Percentiles rank a stretch among this genome's conserved stretches.
Evolutionary conservation across 2,113 vertebrate species (phyloP).

Genomic region (Notarius lentiginosus): DNA sequence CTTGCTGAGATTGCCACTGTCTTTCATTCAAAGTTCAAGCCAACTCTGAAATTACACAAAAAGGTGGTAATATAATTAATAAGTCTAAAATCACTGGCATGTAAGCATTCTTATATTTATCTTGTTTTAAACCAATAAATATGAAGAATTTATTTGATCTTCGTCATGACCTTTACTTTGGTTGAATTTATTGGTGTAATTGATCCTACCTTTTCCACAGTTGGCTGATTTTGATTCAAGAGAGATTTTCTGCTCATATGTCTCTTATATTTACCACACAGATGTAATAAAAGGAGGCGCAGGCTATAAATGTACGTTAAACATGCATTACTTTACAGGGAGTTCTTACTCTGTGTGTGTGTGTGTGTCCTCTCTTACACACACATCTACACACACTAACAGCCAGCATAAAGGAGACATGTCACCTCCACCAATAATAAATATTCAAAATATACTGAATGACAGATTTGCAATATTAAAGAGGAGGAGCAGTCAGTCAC

Average conservation of each 20-base stretch:
- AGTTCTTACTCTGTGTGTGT: background rate
- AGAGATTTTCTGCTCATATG: background rate
- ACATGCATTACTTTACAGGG: background rate
- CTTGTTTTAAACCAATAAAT: background rate
- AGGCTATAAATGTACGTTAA: background rate
- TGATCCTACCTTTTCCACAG: background rate
- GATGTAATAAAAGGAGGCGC: background rate
- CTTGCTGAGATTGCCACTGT: background rate
- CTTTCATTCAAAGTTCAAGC: background rate
- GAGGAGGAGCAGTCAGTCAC: constrained; percentile 34
- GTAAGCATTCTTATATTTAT: background rate
- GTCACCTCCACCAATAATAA: constrained; percentile 48
- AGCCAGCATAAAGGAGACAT: constrained; percentile 38
- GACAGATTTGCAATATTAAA: constrained; percentile 33
- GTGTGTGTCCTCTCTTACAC: background rate
- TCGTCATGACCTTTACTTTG: background rate
- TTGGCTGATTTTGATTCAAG: background rate
- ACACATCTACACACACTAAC: constrained; percentile 41
- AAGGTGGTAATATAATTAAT: background rate
- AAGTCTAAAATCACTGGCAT: background rate
- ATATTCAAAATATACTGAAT: constrained; percentile 50
- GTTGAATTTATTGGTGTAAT: background rate
- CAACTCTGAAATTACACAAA: background rate
- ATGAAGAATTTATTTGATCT: background rate
- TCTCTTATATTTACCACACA: background rate